A percentile compares a stretch with the other conserved stretches of the same genome.
Conservation (phyloP, 2,888 invertebrate genomes). For the Drosophila anomelani region DNA sequence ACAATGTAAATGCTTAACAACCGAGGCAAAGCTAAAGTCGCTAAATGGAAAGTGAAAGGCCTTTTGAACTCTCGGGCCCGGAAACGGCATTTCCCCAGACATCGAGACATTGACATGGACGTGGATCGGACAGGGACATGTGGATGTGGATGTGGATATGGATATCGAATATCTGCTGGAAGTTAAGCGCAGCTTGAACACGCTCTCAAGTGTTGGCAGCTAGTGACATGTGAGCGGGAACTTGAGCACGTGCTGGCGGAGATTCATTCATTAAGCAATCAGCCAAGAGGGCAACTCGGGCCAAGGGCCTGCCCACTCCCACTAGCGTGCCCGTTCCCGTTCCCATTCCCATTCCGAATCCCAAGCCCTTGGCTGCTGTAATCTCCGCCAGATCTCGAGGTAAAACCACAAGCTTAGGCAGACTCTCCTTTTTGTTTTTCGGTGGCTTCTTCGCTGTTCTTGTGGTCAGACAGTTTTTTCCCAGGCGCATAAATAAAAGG, state of each 20-base stretch:
- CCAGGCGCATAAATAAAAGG: conserved; percentile 79
- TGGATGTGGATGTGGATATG: conserved; percentile 15
- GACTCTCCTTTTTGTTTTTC: conserved; percentile 23
- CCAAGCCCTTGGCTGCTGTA: conserved; percentile 39
- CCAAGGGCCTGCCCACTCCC: conserved; percentile 22
- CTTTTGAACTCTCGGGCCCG: conserved; percentile 50
- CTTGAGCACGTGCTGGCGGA: conserved; percentile 75
- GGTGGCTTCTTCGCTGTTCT: conserved; percentile 34
- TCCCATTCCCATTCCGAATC: neutral
- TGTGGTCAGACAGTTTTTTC: conserved; percentile 76
- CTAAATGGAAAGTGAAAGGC: conserved; percentile 62
- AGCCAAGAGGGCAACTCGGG: conserved; percentile 49
- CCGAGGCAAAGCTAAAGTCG: conserved; percentile 8
- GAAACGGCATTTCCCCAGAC: conserved; percentile 50
- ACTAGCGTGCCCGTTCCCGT: neutral
- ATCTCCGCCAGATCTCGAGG: conserved; percentile 35
- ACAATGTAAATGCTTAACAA: conserved; percentile 43
- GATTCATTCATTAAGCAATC: conserved; percentile 77
- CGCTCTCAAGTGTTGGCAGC: conserved; percentile 54
- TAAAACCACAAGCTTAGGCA: conserved; percentile 40
- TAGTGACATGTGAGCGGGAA: conserved; percentile 51
- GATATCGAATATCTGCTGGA: conserved; percentile 19
- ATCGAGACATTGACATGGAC: conserved; percentile 33
- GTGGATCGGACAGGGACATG: conserved; percentile 28
- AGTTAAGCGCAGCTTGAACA: conserved; percentile 46